Percentiles rank a stretch among this genome's conserved stretches.
Conservation (phyloP, 2,113 vertebrate genomes). For the Hucho hucho region DNA sequence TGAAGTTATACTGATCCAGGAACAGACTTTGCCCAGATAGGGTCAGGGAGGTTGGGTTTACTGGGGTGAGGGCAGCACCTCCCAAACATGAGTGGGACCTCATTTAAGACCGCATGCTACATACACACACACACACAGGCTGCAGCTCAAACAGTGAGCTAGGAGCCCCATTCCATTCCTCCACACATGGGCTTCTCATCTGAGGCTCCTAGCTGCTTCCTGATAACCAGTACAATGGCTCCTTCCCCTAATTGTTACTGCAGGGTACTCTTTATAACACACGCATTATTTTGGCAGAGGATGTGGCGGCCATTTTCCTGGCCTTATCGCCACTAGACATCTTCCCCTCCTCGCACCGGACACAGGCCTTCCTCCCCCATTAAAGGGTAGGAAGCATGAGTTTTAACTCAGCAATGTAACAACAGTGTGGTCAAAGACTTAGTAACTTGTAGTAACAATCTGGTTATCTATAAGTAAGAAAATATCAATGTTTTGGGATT, state of each 20-base stretch:
- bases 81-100: not conserved
- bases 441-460: too few relatives aligned
- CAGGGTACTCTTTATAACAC: conserved; percentile 39
- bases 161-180: conserved; percentile 50
- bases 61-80: not conserved
- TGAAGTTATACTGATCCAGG: not conserved
- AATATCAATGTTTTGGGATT: too few relatives aligned
- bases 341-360: conserved; percentile 45
- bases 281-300: conserved; percentile 62
- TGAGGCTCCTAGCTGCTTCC: conserved; percentile 51
- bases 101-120: not conserved
- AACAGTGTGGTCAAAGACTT: too few relatives aligned
- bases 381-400: too few relatives aligned
- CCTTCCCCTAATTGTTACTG: conserved; percentile 74
- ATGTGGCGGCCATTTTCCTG: conserved; percentile 59
- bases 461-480: too few relatives aligned
- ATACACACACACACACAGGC: not conserved
- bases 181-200: conserved; percentile 54
- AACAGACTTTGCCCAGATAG: not conserved
- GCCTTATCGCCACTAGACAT: conserved; percentile 72
- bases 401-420: too few relatives aligned
- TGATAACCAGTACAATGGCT: conserved; percentile 67
- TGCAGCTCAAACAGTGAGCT: conserved; percentile 22
- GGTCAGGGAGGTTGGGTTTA: not conserved
- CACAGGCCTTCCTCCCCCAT: conserved; percentile 55